Evolutionary conservation across 1,140 invertebrate species (phyloP), one percentile per base, ranked within the genome.

Genomic region (Lutraria rhynchaena): DNA sequence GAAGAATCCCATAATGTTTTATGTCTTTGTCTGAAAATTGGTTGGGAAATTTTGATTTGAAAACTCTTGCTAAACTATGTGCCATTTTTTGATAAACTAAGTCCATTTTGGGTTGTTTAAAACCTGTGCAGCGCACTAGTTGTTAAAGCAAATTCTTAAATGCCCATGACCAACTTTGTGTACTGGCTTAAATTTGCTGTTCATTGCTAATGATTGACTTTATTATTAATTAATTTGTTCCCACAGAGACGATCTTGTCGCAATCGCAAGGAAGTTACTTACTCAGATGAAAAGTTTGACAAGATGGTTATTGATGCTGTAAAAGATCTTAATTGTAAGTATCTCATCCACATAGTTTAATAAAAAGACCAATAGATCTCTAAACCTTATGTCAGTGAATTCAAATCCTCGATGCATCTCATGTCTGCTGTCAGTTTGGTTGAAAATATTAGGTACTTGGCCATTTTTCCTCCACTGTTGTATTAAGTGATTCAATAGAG

Each of bases 271-370:
- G 49, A 71, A 15, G 69, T 71, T 0, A 71, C 31, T 27, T 71
- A 71, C 19, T 35, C 13, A 37, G 69, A 55, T 0, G 49, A 2
- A 24, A 71, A 37, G 3, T 57, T 51, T 57, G 69, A 71, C 22
- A 55, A 71, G 27, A 71, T 57, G 19, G 29, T 71, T 5, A 1
- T 24, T 3, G n/a, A 71, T 17, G 69, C 51, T 22, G 31, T 71
- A 2, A 71, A 57, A 41, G 69, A 71, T 9, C n/a, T 57, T 2
- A 71, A 71, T 41, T 22, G 63, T 67, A 71, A 53, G 67, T 51
- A 29, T 37, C 9, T 58, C 9, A 58, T 13, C 9, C 17, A 58
- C 13, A 13, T 9, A 9, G 22, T 27, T 22, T 19, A 49, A 19
- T 9, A 11, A 11, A 11, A 9, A 9, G 9, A 13, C 27, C 9